Evolutionary conservation across 2,888 invertebrate species (phyloP).

Genomic region (Drosophila siamana): DNA sequence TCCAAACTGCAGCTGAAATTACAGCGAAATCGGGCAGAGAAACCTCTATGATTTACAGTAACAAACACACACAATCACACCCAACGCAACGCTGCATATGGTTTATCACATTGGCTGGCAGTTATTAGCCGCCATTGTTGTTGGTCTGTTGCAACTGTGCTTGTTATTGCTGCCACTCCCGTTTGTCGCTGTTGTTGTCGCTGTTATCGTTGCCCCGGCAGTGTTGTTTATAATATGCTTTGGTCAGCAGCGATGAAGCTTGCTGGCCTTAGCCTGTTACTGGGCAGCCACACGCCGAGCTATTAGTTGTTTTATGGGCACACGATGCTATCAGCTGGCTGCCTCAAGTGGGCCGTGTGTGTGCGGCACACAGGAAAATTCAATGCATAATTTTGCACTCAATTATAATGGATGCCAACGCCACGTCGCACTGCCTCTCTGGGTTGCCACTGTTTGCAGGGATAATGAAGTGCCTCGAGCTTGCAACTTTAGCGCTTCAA

Average conservation of each 20-base stretch:
- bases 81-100: conserved; percentile 1
- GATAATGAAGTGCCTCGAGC: conserved; percentile 64
- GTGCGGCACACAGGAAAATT: conserved; percentile 43
- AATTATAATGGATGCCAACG: conserved; percentile 73
- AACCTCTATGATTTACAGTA: conserved; percentile 8
- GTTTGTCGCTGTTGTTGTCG: conserved; percentile 38
- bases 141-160: conserved; percentile 34
- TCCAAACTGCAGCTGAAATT: background rate
- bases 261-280: background rate
- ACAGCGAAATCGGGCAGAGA: background rate
- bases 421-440: conserved; percentile 22
- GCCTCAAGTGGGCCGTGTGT: conserved; percentile 47
- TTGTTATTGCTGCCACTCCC: conserved; percentile 27
- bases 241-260: conserved; percentile 19
- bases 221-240: conserved; percentile 71
- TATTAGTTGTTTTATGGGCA: conserved; percentile 71
- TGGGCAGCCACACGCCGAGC: conserved; percentile 33
- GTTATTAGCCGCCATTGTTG: conserved; percentile 70
- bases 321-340: conserved; percentile 65
- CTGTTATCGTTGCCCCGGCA: conserved; percentile 58
- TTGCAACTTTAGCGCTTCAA: conserved; percentile 45
- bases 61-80: background rate
- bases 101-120: conserved; percentile 54
- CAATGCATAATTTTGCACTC: conserved; percentile 80
- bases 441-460: conserved; percentile 16